phyloP scores from a whole-genome alignment of 2,113 vertebrate species.

The Rallus limicola region DNA sequence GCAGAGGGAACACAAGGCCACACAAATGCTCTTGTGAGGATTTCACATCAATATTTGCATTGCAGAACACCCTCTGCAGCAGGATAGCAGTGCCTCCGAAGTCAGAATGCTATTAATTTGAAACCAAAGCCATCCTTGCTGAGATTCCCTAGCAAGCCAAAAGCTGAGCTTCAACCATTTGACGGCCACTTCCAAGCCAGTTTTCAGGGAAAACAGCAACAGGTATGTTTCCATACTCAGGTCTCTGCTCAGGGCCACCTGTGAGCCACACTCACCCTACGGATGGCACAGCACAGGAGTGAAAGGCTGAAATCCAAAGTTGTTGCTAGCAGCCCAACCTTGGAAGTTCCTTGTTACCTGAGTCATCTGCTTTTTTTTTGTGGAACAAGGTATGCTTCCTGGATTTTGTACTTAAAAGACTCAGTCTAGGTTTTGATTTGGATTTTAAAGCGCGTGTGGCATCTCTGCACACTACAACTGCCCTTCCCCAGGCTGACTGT shows the following conservation, averaged over 20 bases:
- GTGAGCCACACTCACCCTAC: not conserved
- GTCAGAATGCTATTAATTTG: not conserved
- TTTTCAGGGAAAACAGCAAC: not conserved
- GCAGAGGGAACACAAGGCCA: not conserved
- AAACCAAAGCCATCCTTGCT: not conserved
- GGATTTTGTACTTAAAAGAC: not conserved
- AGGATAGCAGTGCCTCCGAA: not conserved
- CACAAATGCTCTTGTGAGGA: not conserved
- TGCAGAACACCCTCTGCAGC: slow-evolving; percentile 25
- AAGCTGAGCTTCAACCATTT: not conserved
- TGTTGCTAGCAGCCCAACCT: not conserved
- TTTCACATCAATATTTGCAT: slow-evolving; percentile 4
- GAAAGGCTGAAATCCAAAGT: not conserved
- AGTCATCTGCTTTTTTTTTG: not conserved
- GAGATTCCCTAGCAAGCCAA: not conserved
- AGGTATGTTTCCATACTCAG: too few species aligned
- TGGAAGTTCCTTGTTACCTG: not conserved
- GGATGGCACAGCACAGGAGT: not conserved
- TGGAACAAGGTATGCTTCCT: not conserved
- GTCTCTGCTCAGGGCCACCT: not conserved
- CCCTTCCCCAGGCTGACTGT: not conserved
- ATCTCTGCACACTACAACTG: not conserved
- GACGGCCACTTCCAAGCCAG: not conserved
- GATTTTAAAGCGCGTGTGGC: not conserved
- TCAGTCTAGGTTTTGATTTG: not conserved